phyloP scores from a whole-genome alignment of 2,113 vertebrate genomes.

The Rhizomys pruinosus region DNA sequence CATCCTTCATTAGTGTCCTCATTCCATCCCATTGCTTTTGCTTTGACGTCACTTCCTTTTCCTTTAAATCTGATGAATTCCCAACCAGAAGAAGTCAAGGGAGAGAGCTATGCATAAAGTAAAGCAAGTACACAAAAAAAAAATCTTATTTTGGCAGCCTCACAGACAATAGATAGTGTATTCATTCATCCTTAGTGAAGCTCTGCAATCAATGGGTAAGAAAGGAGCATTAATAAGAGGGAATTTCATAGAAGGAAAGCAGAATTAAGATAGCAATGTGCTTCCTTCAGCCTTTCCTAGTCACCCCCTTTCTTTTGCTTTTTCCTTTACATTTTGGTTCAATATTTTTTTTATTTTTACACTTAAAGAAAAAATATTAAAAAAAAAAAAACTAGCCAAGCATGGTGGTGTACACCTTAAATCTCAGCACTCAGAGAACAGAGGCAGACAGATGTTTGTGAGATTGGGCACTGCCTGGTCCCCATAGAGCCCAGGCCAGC shows the following conservation, averaged over 20 bases:
- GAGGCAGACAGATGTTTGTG: too few relatives aligned
- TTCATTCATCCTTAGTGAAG: background rate
- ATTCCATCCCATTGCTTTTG: background rate
- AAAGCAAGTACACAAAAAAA: background rate
- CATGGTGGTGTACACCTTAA: too few relatives aligned
- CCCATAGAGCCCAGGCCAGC: too few relatives aligned
- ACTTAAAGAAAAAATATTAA: background rate
- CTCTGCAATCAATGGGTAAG: background rate
- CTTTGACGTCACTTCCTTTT: background rate
- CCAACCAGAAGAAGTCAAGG: background rate
- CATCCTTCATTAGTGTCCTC: background rate
- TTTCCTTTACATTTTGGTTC: background rate
- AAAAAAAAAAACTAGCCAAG: too few relatives aligned
- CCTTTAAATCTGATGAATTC: background rate
- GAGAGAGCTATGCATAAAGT: background rate
- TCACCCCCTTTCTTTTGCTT: background rate
- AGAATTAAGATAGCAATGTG: background rate
- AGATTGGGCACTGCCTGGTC: too few relatives aligned
- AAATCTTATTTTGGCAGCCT: background rate
- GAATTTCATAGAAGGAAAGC: background rate
- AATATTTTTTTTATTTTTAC: conserved; percentile 11
- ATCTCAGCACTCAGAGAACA: too few relatives aligned
- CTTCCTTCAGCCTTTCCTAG: background rate
- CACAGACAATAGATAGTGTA: background rate
- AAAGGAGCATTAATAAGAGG: background rate